phyloP scores from a whole-genome alignment of 2,113 vertebrate species.

The Sus scrofa region T2T-Sscrofa CM000812.6:261997501-261998000 shows the following conservation, averaged over 20 bases:
- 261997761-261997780: conserved; percentile 8
- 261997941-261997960: conserved; percentile 31
- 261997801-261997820: conserved; percentile 32
- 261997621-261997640: conserved; percentile 30
- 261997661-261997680: conserved; percentile 36
- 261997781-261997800: not conserved
- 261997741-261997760: conserved; percentile 47
- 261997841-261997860: not conserved
- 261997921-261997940: conserved; percentile 5
- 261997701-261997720: not conserved
- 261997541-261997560: not conserved
- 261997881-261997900: not conserved
- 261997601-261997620: conserved; percentile 11
- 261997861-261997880: not conserved
- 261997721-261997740: conserved; percentile 49
- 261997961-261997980: conserved; percentile 25
- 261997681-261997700: conserved; percentile 2
- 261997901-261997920: conserved; percentile 42
- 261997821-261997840: conserved; percentile 24
- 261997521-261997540: not conserved
- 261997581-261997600: conserved; percentile 31
- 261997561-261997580: not conserved
- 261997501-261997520: not conserved
- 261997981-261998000: not conserved
- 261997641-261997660: conserved; percentile 45